Evolutionary conservation across 2,888 invertebrate genomes (phyloP).

Genomic region (Drosophila multiciliata): DNA sequence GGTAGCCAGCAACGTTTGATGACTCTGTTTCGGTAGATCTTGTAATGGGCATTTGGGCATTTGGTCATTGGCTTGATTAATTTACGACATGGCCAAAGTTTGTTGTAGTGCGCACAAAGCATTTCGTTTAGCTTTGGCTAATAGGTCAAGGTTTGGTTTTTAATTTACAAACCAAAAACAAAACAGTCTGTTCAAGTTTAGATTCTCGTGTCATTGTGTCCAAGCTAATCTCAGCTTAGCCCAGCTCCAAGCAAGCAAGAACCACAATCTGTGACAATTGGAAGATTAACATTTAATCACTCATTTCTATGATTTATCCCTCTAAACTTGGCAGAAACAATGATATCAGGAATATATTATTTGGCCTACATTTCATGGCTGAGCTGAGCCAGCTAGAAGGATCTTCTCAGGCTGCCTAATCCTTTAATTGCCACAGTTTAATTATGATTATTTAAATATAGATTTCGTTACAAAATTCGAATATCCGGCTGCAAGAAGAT

Average conservation of each 20-base stretch:
- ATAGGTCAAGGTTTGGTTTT: slow-evolving; percentile 68
- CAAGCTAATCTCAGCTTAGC: slow-evolving; percentile 6
- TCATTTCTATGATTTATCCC: background rate
- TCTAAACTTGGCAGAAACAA: too few species aligned
- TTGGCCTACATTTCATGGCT: background rate
- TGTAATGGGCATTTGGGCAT: slow-evolving; percentile 50
- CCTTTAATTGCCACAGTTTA: background rate
- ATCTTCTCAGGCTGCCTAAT: background rate
- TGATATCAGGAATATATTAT: background rate
- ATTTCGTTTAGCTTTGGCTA: slow-evolving; percentile 61
- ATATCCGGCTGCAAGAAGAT: slow-evolving; percentile 8
- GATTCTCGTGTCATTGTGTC: slow-evolving; percentile 35
- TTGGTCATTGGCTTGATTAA: slow-evolving; percentile 66
- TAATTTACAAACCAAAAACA: background rate
- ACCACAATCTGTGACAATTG: background rate
- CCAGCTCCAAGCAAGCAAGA: background rate
- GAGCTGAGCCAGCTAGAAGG: background rate
- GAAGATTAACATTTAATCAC: background rate
- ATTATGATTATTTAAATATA: background rate
- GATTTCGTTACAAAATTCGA: background rate
- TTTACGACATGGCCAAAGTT: slow-evolving; percentile 69
- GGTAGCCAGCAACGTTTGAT: slow-evolving; percentile 66
- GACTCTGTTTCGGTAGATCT: slow-evolving; percentile 63
- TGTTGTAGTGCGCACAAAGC: slow-evolving; percentile 48
- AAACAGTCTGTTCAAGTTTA: slow-evolving; percentile 9